These are phyloP conservation scores for Sesamia nonagrioides DNA, from an alignment of 1,140 invertebrate species.

Conservation along the genomic window DNA sequence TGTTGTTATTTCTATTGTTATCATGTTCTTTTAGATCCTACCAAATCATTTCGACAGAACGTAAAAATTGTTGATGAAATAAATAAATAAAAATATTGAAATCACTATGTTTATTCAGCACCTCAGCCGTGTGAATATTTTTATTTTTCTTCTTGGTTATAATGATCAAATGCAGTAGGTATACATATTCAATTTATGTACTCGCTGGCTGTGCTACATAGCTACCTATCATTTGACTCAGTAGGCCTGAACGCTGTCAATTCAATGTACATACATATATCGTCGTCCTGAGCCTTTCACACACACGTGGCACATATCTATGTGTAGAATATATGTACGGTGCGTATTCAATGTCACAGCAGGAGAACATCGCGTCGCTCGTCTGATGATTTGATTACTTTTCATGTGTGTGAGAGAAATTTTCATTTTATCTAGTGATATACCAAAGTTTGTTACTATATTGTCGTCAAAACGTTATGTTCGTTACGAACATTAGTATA, in stretches of 20 bases:
- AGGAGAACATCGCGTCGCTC: not conserved
- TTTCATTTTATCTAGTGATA: not conserved
- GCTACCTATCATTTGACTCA: not conserved
- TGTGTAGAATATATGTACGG: not conserved
- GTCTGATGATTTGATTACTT: not conserved
- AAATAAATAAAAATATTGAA: too few species aligned
- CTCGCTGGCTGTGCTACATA: too few species aligned
- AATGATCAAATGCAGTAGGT: not conserved
- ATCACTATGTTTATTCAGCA: too few species aligned
- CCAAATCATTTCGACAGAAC: too few species aligned
- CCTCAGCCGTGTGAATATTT: too few species aligned
- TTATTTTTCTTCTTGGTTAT: too few species aligned
- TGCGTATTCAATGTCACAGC: slow-evolving; percentile 21
- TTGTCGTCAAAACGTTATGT: too few species aligned
- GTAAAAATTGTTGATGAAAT: too few species aligned
- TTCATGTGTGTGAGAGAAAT: not conserved
- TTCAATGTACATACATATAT: not conserved
- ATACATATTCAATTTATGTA: not conserved
- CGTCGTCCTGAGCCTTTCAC: not conserved
- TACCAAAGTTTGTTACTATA: too few species aligned
- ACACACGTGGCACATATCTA: not conserved
- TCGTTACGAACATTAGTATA: too few species aligned
- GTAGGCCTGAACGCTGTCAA: not conserved
- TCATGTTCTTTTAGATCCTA: too few species aligned
- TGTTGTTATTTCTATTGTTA: too few species aligned